Conservation (phyloP, 1,140 invertebrate genomes). For the Brachionus manjavacas region DNA sequence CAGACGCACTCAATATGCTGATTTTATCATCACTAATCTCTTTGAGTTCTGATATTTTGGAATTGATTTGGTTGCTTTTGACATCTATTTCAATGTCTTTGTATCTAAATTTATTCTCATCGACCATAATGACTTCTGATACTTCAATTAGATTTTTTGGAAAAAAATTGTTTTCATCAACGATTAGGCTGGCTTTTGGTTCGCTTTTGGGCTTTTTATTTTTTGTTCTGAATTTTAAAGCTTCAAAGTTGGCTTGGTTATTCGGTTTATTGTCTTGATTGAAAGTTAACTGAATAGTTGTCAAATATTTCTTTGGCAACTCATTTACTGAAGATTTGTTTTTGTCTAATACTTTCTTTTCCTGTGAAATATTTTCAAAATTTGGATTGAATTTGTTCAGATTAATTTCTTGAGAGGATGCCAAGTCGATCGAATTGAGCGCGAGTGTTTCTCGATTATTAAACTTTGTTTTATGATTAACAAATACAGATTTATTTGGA, state of each 20-base stretch:
- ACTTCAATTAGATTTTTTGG: neutral
- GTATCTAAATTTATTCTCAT: neutral
- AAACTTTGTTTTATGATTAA: neutral
- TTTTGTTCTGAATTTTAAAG: neutral
- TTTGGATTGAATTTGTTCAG: neutral
- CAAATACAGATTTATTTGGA: neutral
- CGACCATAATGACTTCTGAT: neutral
- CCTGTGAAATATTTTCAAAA: neutral
- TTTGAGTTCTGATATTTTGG: neutral
- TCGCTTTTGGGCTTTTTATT: neutral
- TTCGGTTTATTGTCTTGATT: neutral
- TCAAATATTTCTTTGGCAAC: neutral
- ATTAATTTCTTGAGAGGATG: neutral
- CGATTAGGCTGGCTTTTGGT: no score
- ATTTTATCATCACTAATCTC: neutral
- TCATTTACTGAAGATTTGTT: neutral
- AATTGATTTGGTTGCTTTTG: neutral
- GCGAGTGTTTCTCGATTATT: neutral
- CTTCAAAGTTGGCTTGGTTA: neutral
- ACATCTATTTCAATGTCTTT: neutral
- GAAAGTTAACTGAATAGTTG: neutral
- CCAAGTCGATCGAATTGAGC: neutral
- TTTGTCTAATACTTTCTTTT: neutral
- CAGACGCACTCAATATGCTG: neutral
- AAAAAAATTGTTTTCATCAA: neutral